Base-by-base conservation (phyloP, 1,140 invertebrate genomes). In the Akabosia matsudoensis region DNA sequence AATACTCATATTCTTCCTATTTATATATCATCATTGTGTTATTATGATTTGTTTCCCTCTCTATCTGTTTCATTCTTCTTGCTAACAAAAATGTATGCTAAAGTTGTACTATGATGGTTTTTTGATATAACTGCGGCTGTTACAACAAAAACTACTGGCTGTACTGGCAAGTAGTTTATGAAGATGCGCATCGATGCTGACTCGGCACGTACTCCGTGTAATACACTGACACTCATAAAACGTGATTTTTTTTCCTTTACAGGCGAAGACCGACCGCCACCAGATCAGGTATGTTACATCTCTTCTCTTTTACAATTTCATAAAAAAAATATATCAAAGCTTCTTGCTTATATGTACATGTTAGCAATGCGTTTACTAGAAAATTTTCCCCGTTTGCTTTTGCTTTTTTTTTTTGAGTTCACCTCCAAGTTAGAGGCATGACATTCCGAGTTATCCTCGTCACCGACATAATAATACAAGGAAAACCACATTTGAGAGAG, bases 161-260 rank as follows among this genome's bases (percentile, higher is more conserved):
- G 24, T 33, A 30, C 67, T 56, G 54, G 54, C 61, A 31, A 10
- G 10, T n/a, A 30, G 34, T 78, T 79, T 79, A 79, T 79, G 79
- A 79, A 79, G 79, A 79, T 79, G 79, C 79, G 79, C 79, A 79
- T 78, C 76, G 37, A 51, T 56, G 51, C 67, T 75, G 31, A 54
- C 31, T 74, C 22, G 70, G 79, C 79, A 79, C 79, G 79, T 79
- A 76, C 31, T 31, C 0, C 34, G 45, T 75, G n/a, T 56, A 31
- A 37, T 16, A 24, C 1, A 74, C 37, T 33, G 52, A 51, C 26
- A 61, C 78, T 77, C 74, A 74, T 77, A 79, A 79, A 77, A 79
- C 76, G 74, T 79, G 76, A 86, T 87, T 80, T 83, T 84, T 22
- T 86, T 85, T 79, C 84, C 30, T 83, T 79, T 76, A 67, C 75